Conservation (phyloP, 2,888 invertebrate species). For the Laspeyria flexula region DNA sequence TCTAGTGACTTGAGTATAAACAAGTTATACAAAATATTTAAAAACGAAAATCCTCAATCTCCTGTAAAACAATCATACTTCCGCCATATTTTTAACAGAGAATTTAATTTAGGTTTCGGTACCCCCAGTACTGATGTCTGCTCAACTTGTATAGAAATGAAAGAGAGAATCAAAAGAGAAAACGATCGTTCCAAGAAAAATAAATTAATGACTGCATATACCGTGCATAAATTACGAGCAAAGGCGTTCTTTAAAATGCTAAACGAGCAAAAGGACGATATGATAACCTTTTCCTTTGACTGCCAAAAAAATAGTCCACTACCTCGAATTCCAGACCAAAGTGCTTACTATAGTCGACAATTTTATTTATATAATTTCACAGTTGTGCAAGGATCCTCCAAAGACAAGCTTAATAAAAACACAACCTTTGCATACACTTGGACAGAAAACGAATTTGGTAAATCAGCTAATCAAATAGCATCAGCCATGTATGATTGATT, state of each 20-base stretch:
- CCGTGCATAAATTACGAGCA: slow-evolving; percentile 33
- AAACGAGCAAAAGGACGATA: slow-evolving; percentile 29
- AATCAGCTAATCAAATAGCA: too few species aligned
- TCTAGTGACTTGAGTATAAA: not conserved
- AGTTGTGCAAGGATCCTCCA: slow-evolving; percentile 16
- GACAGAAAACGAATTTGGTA: too few species aligned
- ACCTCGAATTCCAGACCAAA: slow-evolving; percentile 45
- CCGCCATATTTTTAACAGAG: slow-evolving; percentile 36
- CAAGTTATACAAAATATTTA: not conserved
- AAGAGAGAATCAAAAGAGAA: too few species aligned
- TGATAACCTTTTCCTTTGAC: slow-evolving; percentile 47
- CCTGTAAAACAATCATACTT: slow-evolving; percentile 18
- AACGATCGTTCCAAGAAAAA: slow-evolving; percentile 36
- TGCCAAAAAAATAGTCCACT: slow-evolving; percentile 53
- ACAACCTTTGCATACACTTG: too few species aligned
- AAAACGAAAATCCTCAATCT: not conserved
- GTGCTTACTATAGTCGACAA: slow-evolving; percentile 24
- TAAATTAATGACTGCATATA: slow-evolving; percentile 40
- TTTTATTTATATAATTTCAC: slow-evolving; percentile 36
- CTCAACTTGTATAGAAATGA: slow-evolving; percentile 42
- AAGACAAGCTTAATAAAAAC: slow-evolving; percentile 31
- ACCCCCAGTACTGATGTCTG: slow-evolving; percentile 37
- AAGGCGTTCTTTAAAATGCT: slow-evolving; percentile 42
- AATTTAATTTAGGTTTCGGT: slow-evolving; percentile 42
- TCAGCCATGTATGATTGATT: too few species aligned